phyloP scores from a whole-genome alignment of 1,140 invertebrate genomes.

The Pollicipes pollicipes region DNA sequence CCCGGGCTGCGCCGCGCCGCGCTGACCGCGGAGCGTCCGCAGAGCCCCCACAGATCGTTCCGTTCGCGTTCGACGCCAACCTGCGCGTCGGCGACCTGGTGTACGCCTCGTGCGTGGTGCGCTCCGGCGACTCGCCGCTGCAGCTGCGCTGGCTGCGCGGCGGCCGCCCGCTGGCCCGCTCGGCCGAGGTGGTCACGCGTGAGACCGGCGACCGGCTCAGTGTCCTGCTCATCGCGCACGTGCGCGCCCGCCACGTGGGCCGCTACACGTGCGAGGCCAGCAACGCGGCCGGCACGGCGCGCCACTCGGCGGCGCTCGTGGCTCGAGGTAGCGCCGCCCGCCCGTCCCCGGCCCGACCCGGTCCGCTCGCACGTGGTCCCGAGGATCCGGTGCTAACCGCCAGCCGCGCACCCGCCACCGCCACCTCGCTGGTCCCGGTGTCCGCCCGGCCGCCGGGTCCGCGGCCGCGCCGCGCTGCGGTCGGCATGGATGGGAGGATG shows the following conservation, averaged over 20 bases:
- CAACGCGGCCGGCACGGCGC: conserved; percentile 26
- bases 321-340: conserved; percentile 39
- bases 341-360: not conserved
- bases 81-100: conserved; percentile 71
- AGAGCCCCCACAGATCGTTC: conserved; percentile 36
- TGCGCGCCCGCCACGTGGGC: conserved; percentile 35
- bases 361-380: no score
- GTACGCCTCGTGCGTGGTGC: conserved; percentile 79
- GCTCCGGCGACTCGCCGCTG: conserved; percentile 54
- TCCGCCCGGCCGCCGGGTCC: no score
- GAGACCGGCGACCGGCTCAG: conserved; percentile 42
- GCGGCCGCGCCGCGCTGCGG: no score
- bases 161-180: conserved; percentile 34
- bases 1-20: no score
- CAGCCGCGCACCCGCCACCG: no score
- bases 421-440: no score
- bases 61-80: conserved; percentile 71
- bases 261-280: conserved; percentile 30
- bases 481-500: no score
- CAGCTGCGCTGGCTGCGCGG: conserved; percentile 60
- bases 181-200: no score
- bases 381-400: no score
- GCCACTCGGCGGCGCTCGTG: conserved; percentile 37
- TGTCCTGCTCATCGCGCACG: conserved; percentile 53
- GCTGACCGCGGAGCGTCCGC: not conserved